Evolutionary conservation across 2,113 vertebrate genomes (phyloP), one percentile per base, ranked within the genome.

Genomic region (Microcebus tavaratra): DNA sequence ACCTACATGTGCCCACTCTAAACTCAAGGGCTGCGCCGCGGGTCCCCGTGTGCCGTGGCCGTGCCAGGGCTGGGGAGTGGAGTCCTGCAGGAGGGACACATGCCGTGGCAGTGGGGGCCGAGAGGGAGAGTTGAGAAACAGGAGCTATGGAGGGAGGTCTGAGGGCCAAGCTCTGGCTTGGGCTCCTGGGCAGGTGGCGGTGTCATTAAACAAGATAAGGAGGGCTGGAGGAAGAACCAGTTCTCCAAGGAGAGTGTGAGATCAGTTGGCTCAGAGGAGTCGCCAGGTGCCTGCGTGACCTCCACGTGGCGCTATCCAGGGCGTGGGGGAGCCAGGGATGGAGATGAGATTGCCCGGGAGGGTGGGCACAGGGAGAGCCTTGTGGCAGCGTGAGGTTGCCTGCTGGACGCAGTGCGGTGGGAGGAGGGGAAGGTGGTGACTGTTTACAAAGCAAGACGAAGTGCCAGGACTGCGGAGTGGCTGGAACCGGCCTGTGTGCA

Each of bases 1-100:
- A 63, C 10, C 10, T 21, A 63, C 29, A 34, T 14, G 36, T 72
- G 42, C 11, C n/a, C 23, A 55, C 29, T 36, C 50, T 61, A n/a
- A 68, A 42, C 50, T 7, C 55, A 39, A 57, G 18, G 31, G 25
- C 9, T 20, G 8, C 31, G 39, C n/a, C 42, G 1, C n/a, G 3
- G 31, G 61, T 11, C 50, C 21, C 23, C 29, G 0, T 0, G 29
- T 34, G 12, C 65, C 8, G 5, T 8, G 73, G 48, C 1, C 1
- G 39, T 17, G 2, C 39, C 50, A 11, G 12, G 21, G 14, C 34
- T 29, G 75, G 34, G 92, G n/a, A 13, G 2, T 0, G 29, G 67
- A 61, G 4, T 20, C 34, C 59, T 53, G n/a, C 6, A 13, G 57
- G 14, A 36, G 50, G 23, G 57, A 39, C 23, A 20, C 12, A 5